phyloP scores from a whole-genome alignment of 2,113 vertebrate genomes.

The Setophaga coronata region DNA sequence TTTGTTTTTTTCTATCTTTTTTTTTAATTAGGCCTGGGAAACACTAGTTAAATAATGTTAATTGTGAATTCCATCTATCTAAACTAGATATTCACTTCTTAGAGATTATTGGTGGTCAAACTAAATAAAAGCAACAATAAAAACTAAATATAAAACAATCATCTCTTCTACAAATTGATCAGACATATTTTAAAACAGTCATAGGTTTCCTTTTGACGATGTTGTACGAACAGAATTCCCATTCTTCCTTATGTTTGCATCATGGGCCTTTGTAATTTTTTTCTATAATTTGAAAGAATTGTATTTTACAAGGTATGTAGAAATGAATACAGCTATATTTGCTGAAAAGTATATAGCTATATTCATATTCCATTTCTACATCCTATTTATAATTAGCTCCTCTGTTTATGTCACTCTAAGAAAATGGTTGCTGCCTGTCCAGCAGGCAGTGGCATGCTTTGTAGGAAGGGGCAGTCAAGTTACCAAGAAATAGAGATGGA shows the following conservation, averaged over 20 bases:
- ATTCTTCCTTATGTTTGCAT: not conserved
- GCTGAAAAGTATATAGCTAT: not conserved
- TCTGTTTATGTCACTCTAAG: not conserved
- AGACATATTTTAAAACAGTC: not conserved
- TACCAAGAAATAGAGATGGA: not conserved
- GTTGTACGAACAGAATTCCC: not conserved
- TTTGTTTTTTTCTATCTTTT: not conserved
- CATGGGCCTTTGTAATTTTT: not conserved
- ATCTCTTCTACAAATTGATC: not conserved
- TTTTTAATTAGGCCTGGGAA: not conserved
- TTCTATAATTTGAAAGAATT: not conserved
- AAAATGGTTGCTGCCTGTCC: not conserved
- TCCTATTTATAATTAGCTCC: not conserved
- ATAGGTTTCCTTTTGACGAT: not conserved
- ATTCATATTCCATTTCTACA: not conserved
- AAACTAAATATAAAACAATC: not conserved
- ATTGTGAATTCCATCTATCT: not conserved
- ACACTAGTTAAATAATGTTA: not conserved
- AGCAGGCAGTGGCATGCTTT: not conserved
- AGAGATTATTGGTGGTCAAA: not conserved
- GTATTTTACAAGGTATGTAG: not conserved
- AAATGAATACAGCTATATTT: not conserved
- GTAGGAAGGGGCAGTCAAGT: not conserved
- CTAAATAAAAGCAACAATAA: not conserved
- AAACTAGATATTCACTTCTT: not conserved